Percentiles rank a stretch among this genome's conserved stretches.
Evolutionary conservation across 2,113 vertebrate species (phyloP).

Genomic region (Mormyrus iriodes): DNA sequence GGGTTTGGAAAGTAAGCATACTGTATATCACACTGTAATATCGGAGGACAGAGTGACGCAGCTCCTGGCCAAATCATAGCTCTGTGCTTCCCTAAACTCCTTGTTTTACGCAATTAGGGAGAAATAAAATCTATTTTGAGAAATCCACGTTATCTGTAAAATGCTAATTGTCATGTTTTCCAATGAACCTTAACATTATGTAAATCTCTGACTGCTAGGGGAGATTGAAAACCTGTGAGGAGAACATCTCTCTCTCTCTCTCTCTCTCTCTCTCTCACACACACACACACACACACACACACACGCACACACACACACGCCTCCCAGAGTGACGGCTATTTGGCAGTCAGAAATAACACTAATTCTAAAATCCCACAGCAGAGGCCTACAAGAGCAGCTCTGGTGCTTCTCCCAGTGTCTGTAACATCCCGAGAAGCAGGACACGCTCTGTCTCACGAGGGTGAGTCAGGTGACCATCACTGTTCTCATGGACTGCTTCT

Average conservation of each 20-base stretch:
- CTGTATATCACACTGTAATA: not conserved
- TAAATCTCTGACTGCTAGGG: not conserved
- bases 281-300: not conserved
- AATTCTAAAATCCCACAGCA: not conserved
- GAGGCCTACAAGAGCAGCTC: not conserved
- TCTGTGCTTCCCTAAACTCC: not conserved
- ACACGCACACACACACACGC: no score
- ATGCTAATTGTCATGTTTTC: not conserved
- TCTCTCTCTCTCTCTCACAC: not conserved
- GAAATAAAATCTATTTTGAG: not conserved
- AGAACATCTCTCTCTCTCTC: not conserved
- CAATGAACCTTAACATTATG: not conserved
- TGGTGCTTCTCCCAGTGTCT: not conserved
- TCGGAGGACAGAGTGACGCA: not conserved
- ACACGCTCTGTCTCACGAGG: not conserved
- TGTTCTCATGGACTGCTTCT: not conserved
- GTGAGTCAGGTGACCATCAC: not conserved
- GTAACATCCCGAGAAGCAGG: not conserved
- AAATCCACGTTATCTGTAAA: not conserved
- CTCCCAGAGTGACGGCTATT: not conserved
- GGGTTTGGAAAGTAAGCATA: not conserved
- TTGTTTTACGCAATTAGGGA: not conserved
- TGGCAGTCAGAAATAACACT: constrained; percentile 8
- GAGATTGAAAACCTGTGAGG: not conserved
- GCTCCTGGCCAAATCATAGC: not conserved